Conservation (phyloP, 2,888 invertebrate species). For the Mesorhabditis spiculigera region DNA sequence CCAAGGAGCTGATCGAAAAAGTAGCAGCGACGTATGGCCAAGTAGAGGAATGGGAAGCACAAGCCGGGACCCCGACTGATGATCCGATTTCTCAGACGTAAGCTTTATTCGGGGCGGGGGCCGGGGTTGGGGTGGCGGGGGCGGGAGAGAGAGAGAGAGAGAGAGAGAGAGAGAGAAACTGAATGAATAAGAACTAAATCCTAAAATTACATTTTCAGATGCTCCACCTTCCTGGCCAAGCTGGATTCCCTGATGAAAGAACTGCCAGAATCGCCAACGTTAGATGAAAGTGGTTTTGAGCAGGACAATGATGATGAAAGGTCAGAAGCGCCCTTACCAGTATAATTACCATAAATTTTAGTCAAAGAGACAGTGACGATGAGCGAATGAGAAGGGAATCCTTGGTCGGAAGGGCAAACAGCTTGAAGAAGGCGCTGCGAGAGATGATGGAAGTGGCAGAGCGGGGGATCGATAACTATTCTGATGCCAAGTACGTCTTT, state of each 20-base stretch:
- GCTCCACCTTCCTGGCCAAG: constrained; percentile 74
- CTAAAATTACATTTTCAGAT: constrained; percentile 59
- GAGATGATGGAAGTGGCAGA: constrained; percentile 79
- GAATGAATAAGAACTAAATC: too few species aligned
- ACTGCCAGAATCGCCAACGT: constrained; percentile 69
- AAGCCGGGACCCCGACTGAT: constrained; percentile 12
- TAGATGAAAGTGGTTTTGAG: constrained; percentile 45
- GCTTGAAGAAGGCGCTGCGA: constrained; percentile 77
- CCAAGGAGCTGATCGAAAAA: constrained; percentile 72
- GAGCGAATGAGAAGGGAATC: constrained; percentile 62
- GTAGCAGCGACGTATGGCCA: constrained; percentile 56
- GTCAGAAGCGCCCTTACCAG: background rate
- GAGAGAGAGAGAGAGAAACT: too few species aligned
- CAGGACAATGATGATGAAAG: constrained; percentile 30
- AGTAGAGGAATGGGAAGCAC: constrained; percentile 23
- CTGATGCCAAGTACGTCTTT: constrained; percentile 8
- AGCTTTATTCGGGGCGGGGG: too few species aligned
- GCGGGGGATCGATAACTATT: constrained; percentile 60
- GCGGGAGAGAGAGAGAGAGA: too few species aligned
- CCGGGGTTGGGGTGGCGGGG: too few species aligned
- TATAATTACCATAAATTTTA: constrained; percentile 2
- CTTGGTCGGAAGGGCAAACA: constrained; percentile 72
- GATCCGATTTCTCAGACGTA: constrained; percentile 25
- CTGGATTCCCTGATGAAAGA: constrained; percentile 73
- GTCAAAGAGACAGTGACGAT: constrained; percentile 19